Evolutionary conservation across 1,140 invertebrate genomes (phyloP), one percentile per base, ranked within the genome.

Genomic region (Tenebrio molitor): DNA sequence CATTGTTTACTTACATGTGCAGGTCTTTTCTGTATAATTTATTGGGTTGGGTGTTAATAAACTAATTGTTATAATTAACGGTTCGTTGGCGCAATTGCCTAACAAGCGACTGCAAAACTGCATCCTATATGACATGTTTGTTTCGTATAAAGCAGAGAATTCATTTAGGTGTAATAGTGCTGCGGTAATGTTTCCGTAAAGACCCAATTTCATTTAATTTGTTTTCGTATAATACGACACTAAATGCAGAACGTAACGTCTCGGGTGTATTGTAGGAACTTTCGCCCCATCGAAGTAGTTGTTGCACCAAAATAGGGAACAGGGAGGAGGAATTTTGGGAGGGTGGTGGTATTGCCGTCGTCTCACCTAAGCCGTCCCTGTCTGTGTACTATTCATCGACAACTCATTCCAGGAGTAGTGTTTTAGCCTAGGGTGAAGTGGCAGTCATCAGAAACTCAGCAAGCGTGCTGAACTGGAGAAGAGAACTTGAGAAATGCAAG

Each of bases 171-270:
- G 33, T 50, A 69, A 69, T 50, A 36, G 17, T 17, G 42, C 23
- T 33, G 25, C 42, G 16, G 42, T 69, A 46, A 50, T 50, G 44
- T 46, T 69, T 69, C 66, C 66, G 42, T 69, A 50, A 69, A 69
- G 66, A 69, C 42, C 66, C 66, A 69, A 69, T 69, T 69, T 69
- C 66, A 69, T 69, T 69, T 50, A 41, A 69, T 69, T 69, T 69
- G 66, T 69, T 69, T 69, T 29, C 41, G 23, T 50, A 69, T 69
- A 69, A 69, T 46, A 29, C 39, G 66, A 50, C 66, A 50, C 50
- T 69, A 69, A 58, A 69, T 69, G 36, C 66, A 42, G 29, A 25
- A 39, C 7, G 17, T 21, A 15, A 12, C 50, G 50, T 29, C 21
- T 58, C 23, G 50, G 23, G 21, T 58, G 50, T 23, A 58, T 29